A percentile compares a stretch with the other conserved stretches of the same genome.
These are phyloP conservation scores for fruit fly (Drosophila melanogaster) DNA, from an alignment of 1,140 invertebrate genomes.

Conservation along the genomic window DNA sequence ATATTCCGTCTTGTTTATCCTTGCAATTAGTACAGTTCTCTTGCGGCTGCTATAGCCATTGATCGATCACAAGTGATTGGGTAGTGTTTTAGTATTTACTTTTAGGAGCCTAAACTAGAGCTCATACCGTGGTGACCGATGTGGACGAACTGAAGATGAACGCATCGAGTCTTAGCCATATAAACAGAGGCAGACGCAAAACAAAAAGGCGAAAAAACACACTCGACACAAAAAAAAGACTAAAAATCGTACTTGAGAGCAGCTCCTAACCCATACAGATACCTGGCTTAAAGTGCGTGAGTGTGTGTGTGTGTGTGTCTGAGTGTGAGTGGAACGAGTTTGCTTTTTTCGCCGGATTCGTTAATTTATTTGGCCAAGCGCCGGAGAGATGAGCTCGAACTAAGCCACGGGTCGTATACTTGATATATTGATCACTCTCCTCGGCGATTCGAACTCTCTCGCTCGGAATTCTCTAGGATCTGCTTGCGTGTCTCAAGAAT, in stretches of 20 bases:
- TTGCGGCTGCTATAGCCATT: constrained; percentile 9
- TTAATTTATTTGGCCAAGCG: constrained; percentile 79
- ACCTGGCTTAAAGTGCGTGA: constrained; percentile 57
- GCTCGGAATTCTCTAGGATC: constrained; percentile 25
- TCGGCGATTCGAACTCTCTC: constrained; percentile 7
- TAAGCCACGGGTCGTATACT: constrained; percentile 62
- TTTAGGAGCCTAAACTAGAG: constrained; percentile 80
- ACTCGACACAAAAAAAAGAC: constrained; percentile 41
- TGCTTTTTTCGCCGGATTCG: constrained; percentile 56
- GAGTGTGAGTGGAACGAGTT: constrained; percentile 57
- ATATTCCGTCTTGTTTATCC: constrained; percentile 34
- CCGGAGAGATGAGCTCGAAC: constrained; percentile 58
- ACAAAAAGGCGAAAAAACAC: constrained; percentile 40
- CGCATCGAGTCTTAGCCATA: constrained; percentile 79
- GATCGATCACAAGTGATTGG: constrained; percentile 34
- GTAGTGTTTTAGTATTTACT: constrained; percentile 49
- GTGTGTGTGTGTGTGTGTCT: constrained; percentile 4
- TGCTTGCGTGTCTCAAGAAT: constrained; percentile 74
- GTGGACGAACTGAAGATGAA: constrained; percentile 84
- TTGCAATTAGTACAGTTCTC: constrained; percentile 54
- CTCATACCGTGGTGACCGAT: constrained; percentile 84
- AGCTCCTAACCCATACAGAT: constrained; percentile 29
- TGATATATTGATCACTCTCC: constrained; percentile 57
- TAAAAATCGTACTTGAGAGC: constrained; percentile 61
- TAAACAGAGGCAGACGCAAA: constrained; percentile 70